Evolutionary conservation across 2,113 vertebrate genomes (phyloP).

Genomic region (Atrichornis clamosus): DNA sequence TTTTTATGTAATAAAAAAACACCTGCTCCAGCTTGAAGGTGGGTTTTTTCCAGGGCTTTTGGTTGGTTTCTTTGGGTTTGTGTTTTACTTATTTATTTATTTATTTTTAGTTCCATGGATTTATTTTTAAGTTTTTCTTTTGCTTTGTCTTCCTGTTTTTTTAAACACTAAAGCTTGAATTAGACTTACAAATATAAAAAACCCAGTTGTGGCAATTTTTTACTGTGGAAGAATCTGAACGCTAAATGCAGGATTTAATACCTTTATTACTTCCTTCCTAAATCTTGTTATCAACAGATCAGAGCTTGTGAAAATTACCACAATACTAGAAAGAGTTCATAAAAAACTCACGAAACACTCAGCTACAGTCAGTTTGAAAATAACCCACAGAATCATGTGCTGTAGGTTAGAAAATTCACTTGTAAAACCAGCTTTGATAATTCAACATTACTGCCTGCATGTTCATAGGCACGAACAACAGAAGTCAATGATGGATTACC

Average conservation of each 20-base stretch:
- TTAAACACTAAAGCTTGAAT: neutral
- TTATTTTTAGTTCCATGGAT: neutral
- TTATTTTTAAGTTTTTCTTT: neutral
- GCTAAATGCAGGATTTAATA: neutral
- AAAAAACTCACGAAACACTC: neutral
- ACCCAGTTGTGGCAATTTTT: neutral
- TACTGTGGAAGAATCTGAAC: neutral
- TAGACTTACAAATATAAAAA: neutral
- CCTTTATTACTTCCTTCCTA: neutral
- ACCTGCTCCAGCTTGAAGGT: neutral
- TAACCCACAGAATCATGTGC: neutral
- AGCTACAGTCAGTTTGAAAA: neutral
- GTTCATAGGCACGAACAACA: neutral
- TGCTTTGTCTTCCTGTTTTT: neutral
- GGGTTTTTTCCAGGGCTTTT: neutral
- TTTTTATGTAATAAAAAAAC: neutral
- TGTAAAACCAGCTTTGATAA: neutral
- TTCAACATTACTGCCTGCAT: neutral
- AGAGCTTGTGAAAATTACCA: neutral
- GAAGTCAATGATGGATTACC: neutral
- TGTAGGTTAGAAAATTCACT: neutral
- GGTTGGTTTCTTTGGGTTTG: neutral
- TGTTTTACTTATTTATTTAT: neutral
- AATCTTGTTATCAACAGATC: neutral
- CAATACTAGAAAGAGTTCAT: neutral